These are phyloP conservation scores for Drosophila subpulchrella DNA, from an alignment of 1,140 invertebrate species.

Conservation along the genomic window DNA sequence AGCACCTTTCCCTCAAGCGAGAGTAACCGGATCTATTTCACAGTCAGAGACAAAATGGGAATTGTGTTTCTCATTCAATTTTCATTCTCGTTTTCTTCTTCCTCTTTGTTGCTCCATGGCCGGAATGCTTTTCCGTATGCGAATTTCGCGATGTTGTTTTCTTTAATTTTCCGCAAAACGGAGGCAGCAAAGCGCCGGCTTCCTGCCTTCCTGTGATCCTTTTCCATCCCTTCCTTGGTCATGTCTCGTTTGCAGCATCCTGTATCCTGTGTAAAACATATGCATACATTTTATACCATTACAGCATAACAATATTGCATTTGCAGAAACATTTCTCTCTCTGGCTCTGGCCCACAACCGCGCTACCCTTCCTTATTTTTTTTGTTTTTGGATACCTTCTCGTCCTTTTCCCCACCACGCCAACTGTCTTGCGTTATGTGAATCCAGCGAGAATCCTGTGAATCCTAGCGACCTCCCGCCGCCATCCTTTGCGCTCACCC, in stretches of 20 bases:
- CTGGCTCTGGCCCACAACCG: constrained; percentile 12
- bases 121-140: constrained; percentile 33
- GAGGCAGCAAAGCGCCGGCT: constrained; percentile 42
- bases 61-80: constrained; percentile 43
- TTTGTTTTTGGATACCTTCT: not conserved
- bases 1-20: not conserved
- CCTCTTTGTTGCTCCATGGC: constrained; percentile 1
- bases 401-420: not conserved
- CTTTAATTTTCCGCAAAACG: constrained; percentile 54
- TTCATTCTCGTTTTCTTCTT: constrained; percentile 20
- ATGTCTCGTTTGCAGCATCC: constrained; percentile 31
- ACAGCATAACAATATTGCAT: constrained; percentile 76
- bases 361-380: not conserved
- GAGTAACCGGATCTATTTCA: constrained; percentile 46
- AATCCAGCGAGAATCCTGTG: constrained; percentile 47
- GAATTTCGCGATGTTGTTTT: constrained; percentile 47
- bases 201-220: constrained; percentile 30
- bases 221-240: constrained; percentile 14
- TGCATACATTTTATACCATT: constrained; percentile 77
- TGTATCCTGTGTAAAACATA: constrained; percentile 69
- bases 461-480: constrained; percentile 21
- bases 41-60: constrained; percentile 33
- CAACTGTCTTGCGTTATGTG: constrained; percentile 59
- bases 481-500: constrained; percentile 34
- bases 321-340: constrained; percentile 64